A percentile compares a stretch with the other conserved stretches of the same genome.
phyloP scores from a whole-genome alignment of 2,797 vertebrate genomes.

The Tympanoctomys barrerae region DNA sequence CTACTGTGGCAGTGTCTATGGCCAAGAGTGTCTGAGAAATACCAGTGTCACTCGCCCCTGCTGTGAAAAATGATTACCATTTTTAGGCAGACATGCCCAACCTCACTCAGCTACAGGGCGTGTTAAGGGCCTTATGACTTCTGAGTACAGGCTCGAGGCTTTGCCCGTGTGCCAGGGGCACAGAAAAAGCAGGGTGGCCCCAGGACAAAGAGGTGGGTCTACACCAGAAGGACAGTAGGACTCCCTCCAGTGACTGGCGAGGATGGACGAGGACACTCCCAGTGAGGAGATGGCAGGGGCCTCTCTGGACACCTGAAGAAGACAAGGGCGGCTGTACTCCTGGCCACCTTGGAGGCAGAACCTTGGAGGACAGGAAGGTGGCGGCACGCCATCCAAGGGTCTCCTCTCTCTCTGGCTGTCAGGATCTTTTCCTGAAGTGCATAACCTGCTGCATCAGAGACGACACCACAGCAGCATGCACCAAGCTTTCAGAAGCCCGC shows the following conservation, averaged over 20 bases:
- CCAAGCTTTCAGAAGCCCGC: neutral
- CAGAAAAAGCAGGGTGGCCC: neutral
- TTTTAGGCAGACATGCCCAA: neutral
- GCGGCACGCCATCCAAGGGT: neutral
- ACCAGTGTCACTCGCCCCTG: no score
- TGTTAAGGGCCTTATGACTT: neutral
- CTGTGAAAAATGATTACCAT: no score
- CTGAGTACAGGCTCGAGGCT: neutral
- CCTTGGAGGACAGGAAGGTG: neutral
- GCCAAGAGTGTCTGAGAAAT: no score
- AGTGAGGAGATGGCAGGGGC: neutral
- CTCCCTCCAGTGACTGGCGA: neutral
- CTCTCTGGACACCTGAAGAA: neutral
- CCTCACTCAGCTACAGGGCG: accelerated
- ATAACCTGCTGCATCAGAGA: neutral
- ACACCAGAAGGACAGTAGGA: neutral
- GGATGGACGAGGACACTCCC: neutral
- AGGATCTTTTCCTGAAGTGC: slow-evolving; percentile 8
- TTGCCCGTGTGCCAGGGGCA: neutral
- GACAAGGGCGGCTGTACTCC: neutral
- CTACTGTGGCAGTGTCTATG: neutral
- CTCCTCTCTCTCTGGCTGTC: neutral
- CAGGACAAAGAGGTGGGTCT: neutral
- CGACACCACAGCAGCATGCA: neutral
- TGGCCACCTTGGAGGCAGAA: neutral